Percentiles rank a stretch among this genome's conserved stretches.
Conservation (phyloP, 2,113 vertebrate genomes). For the Garra rufa region DNA sequence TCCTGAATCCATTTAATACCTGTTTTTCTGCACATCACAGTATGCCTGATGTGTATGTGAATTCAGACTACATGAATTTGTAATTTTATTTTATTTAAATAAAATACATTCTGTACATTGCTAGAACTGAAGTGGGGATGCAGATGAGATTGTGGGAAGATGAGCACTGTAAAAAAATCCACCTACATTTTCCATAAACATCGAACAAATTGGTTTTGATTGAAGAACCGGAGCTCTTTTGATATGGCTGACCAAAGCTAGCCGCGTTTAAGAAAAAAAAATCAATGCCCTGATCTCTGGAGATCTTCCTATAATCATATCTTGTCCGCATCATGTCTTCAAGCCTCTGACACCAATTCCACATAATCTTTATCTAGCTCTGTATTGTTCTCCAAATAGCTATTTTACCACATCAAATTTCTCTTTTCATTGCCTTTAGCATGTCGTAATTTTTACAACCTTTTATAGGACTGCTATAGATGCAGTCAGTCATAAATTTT, state of each 20-base stretch:
- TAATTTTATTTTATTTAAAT: not conserved
- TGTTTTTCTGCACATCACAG: not conserved
- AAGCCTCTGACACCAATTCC: conserved; percentile 30
- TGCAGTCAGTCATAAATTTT: conserved; percentile 3
- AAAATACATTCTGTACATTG: not conserved
- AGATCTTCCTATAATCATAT: conserved; percentile 18
- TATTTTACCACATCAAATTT: not conserved
- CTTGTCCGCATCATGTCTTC: not conserved
- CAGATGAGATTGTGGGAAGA: not conserved
- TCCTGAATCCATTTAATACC: conserved; percentile 4
- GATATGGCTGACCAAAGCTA: not conserved
- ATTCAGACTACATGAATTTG: not conserved
- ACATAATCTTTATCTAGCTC: conserved; percentile 13
- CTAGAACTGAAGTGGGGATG: not conserved
- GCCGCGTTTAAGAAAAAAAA: not conserved
- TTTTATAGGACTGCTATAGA: conserved; percentile 22
- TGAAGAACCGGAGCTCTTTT: not conserved
- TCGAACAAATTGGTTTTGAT: conserved; percentile 7
- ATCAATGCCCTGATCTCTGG: conserved; percentile 10
- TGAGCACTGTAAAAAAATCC: not conserved
- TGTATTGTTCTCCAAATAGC: not conserved
- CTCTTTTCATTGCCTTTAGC: not conserved
- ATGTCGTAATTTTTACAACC: not conserved
- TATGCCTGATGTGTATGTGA: not conserved
- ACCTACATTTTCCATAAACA: not conserved